A percentile compares a stretch with the other conserved stretches of the same genome.
Conservation (phyloP, 2,797 vertebrate species). For the Thalassophryne amazonica region DNA sequence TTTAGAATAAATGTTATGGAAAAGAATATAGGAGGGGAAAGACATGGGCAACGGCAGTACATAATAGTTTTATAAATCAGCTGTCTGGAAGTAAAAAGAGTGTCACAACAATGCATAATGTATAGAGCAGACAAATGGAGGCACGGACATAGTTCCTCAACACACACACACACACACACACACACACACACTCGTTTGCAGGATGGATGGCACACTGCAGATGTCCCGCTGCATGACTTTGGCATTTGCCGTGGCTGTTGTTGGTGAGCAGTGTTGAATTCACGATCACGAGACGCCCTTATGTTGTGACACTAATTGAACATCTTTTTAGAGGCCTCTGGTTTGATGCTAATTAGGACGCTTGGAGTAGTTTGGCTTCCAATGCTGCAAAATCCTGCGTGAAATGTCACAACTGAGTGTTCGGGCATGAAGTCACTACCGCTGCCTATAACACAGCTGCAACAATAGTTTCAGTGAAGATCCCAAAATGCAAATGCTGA, state of each 20-base stretch:
- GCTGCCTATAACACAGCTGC: background rate
- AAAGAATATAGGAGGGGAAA: background rate
- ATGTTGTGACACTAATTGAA: background rate
- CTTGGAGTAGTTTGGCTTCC: background rate
- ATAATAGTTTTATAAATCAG: conserved; percentile 55
- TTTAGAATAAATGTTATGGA: conserved; percentile 7
- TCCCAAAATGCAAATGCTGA: conserved; percentile 5
- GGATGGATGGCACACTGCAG: background rate
- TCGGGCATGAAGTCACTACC: background rate
- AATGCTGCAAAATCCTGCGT: background rate
- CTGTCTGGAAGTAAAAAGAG: conserved; percentile 27
- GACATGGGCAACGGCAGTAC: conserved; percentile 33
- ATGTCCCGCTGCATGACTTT: too few species aligned
- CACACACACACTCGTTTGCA: background rate
- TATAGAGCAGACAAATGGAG: conserved; percentile 29
- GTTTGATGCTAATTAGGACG: conserved; percentile 3
- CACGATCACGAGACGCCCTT: background rate
- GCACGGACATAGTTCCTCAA: background rate
- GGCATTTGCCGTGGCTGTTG: background rate
- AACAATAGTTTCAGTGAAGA: background rate
- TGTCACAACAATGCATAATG: conserved; percentile 60
- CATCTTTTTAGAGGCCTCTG: background rate
- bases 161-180: background rate
- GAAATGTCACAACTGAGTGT: background rate
- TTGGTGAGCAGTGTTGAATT: background rate